Base-by-base conservation (phyloP, 2,888 invertebrate species). In the Chouioia cunea region DNA sequence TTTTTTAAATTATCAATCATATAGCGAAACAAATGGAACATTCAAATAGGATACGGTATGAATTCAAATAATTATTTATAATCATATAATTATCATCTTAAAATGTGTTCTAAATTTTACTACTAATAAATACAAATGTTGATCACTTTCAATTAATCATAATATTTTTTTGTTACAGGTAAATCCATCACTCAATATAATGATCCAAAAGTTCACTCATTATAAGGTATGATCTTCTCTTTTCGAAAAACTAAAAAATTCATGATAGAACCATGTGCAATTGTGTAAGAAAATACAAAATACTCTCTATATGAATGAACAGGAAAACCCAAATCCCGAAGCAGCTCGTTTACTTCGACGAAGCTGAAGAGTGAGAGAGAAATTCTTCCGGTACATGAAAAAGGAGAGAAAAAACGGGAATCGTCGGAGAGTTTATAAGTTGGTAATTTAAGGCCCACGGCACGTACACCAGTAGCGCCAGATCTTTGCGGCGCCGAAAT, bases 401-500 rank as follows among this genome's bases (percentile, higher is more conserved):
- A 68, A 63, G 58, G 22, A 60, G 46, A 53, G 74, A 68, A 72
- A 73, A 75, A 76, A 68, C 67, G 75, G 64, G 71, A 68, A 58
- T 15, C 60, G 46, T 18, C 48, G 64, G 78, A 77, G 83, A 84
- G 84, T 84, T 85, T 84, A 85, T 85, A 85, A 85, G 85, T 85
- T 81, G 83, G 85, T 84, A 85, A 85, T 85, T 85, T 85, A 83
- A 83, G 79, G 82, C 79, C 78, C 83, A 82, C 79, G 79, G 83
- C 85, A 85, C 85, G 85, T 85, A 85, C 83, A 81, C 79, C 79
- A 78, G 81, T 56, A n/a, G 48, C 65, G 58, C 81, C 82, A 84
- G 85, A 84, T 85, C 85, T 83, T 82, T 82, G 82, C 80, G 83
- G 82, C 82, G 80, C 82, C 79, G 81, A 84, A 83, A 85, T 85